Percentiles rank a stretch among this genome's conserved stretches.
These are phyloP conservation scores for Mormyrus hasselquistii DNA, from an alignment of 2,797 vertebrate species.

Conservation along the genomic window DNA sequence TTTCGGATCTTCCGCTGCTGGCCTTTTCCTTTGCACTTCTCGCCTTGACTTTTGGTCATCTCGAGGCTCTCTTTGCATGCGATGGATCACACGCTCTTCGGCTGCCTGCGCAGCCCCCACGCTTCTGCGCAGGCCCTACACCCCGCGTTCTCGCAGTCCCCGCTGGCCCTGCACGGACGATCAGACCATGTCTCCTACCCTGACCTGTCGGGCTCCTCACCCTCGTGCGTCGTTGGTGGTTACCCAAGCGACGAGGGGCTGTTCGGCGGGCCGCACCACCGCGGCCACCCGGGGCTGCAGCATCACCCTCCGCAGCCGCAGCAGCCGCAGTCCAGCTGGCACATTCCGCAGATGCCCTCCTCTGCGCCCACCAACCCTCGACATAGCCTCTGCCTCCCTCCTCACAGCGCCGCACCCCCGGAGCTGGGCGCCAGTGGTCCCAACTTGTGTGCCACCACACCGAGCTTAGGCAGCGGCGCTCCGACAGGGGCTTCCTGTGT, in stretches of 20 bases:
- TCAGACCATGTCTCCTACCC: conserved; percentile 94
- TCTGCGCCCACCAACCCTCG: conserved; percentile 59
- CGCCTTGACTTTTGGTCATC: conserved; percentile 56
- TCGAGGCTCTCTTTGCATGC: conserved; percentile 48
- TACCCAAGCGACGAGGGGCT: conserved; percentile 85
- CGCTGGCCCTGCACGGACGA: conserved; percentile 86
- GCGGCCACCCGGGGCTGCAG: conserved; percentile 59
- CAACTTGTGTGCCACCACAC: conserved; percentile 80
- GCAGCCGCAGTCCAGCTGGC: conserved; percentile 86
- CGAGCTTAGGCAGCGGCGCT: conserved; percentile 75
- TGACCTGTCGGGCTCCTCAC: conserved; percentile 81
- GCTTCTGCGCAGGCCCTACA: conserved; percentile 86
- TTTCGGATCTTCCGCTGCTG: conserved; percentile 50
- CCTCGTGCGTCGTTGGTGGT: conserved; percentile 87
- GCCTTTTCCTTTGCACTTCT: conserved; percentile 15
- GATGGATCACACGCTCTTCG: conserved; percentile 98
- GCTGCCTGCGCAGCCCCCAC: conserved; percentile 95
- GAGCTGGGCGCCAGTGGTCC: conserved; percentile 79
- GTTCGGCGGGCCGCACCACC: conserved; percentile 80
- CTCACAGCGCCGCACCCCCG: conserved; percentile 67
- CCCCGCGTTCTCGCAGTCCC: conserved; percentile 86
- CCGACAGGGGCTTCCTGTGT: conserved; percentile 81
- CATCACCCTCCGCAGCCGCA: conserved; percentile 73
- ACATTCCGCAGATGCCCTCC: conserved; percentile 88
- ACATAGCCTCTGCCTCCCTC: conserved; percentile 81